Evolutionary conservation across 2,888 invertebrate genomes (phyloP).

Genomic region (Ophioninae sp.): DNA sequence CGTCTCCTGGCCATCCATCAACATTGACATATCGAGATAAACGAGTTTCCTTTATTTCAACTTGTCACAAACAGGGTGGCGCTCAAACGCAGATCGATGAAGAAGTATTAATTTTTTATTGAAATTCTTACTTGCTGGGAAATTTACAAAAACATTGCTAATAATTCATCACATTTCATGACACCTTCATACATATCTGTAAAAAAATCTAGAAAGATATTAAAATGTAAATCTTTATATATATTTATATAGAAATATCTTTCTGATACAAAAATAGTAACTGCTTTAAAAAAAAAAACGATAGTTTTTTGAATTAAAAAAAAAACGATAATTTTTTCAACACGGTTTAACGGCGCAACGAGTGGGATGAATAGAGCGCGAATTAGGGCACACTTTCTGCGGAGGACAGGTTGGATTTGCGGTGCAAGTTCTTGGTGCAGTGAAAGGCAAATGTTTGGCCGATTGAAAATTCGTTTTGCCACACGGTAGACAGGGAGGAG

Average conservation of each 20-base stretch:
- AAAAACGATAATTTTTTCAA: conserved; percentile 8
- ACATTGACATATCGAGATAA: background rate
- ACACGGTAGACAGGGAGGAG: conserved; percentile 60
- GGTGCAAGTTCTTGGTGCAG: conserved; percentile 50
- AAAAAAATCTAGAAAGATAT: background rate
- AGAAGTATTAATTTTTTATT: background rate
- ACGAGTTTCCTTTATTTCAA: conserved; percentile 45
- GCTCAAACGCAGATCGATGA: background rate
- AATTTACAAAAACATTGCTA: background rate
- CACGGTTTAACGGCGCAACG: conserved; percentile 36
- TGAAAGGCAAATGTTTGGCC: conserved; percentile 24
- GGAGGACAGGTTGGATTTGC: conserved; percentile 45
- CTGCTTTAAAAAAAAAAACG: background rate
- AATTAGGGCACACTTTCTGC: conserved; percentile 19
- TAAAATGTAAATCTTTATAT: too few species aligned
- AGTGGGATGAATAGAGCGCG: conserved; percentile 18
- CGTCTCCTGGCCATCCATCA: background rate
- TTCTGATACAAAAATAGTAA: too few species aligned
- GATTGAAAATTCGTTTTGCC: conserved; percentile 48
- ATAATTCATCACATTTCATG: too few species aligned
- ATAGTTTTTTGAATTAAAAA: too few species aligned
- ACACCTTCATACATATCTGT: too few species aligned
- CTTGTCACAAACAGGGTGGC: conserved; percentile 1
- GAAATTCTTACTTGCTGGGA: background rate
- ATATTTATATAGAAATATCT: too few species aligned